Base-by-base conservation (phyloP, 1,140 invertebrate species). In the Atta colombica region DNA sequence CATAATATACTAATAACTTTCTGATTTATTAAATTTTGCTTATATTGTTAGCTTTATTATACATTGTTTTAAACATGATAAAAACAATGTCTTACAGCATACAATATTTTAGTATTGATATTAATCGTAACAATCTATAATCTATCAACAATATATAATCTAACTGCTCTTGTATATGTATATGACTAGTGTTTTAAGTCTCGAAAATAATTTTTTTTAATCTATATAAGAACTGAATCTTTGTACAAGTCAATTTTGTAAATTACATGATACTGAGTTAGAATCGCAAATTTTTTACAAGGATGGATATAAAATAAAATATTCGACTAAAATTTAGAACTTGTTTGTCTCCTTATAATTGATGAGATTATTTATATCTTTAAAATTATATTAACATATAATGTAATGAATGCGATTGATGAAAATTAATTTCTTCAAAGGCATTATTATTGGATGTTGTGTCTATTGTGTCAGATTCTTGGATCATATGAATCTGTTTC, bases 1-100 rank as follows among this genome's bases (percentile, higher is more conserved):
- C 4, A 12, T 74, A 31, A 72, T 14, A 35, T 8, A 18, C 18
- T 3, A 74, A 3, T 14, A 60, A 25, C 35, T 39, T 49, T 16
- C 6, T 58, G 39, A 58, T 58, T 75, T 58, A 8, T 8, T 74
- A 53, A 71, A 51, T 71, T 72, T 55, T 31, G 18, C 3, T n/a
- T 31, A 4, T 35, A 39, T 74, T 58, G 28, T 74, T 35, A 0
- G 4, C 10, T 39, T 58, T 2, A 74, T 16, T 35, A 21, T 74
- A 21, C 1, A 39, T 58, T 60, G 2, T 8, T 35, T 74, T 21
- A 21, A 6, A 60, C 12, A n/a, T 58, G 12, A 58, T 18, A 39
- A 31, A 31, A 18, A 39, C 14, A 25, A 35, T 72, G 45, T 72
- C 18, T 75, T 60, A 21, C 31, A 60, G n/a, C 8, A 60, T 25